phyloP scores from a whole-genome alignment of 2,113 vertebrate genomes.

The Athene cunicularia region DNA sequence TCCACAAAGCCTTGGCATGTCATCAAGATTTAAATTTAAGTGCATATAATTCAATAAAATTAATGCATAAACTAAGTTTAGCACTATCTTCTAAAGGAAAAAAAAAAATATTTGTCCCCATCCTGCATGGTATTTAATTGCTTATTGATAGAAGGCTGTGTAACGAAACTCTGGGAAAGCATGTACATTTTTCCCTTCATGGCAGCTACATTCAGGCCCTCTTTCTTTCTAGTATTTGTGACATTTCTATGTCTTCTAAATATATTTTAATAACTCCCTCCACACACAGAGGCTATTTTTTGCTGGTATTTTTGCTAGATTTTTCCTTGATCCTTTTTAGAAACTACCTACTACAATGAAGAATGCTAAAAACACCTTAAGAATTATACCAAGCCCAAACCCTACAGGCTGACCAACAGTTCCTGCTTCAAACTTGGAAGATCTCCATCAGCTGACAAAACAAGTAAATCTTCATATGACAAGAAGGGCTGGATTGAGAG shows the following conservation, averaged over 20 bases:
- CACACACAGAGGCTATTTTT: neutral
- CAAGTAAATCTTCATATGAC: accelerated
- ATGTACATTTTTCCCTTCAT: neutral
- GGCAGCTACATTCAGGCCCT: neutral
- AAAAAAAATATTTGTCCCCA: neutral
- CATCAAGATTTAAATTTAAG: slow-evolving; percentile 13
- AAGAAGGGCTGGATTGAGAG: neutral
- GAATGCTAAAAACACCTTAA: neutral
- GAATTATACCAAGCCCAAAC: neutral
- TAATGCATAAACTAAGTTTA: neutral
- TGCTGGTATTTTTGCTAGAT: neutral
- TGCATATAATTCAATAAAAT: slow-evolving; percentile 16
- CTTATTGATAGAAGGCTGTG: neutral
- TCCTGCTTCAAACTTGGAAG: neutral
- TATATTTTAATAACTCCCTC: neutral
- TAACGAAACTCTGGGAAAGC: neutral
- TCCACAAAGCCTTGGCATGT: slow-evolving; percentile 16
- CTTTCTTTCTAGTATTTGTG: neutral
- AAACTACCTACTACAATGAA: neutral
- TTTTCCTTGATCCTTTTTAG: neutral
- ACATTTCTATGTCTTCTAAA: neutral
- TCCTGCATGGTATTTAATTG: neutral
- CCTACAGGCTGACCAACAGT: neutral
- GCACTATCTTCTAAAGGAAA: neutral
- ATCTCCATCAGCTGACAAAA: neutral